A percentile compares a stretch with the other conserved stretches of the same genome.
phyloP scores from a whole-genome alignment of 2,113 vertebrate species.

The Heterochromis multidens region DNA sequence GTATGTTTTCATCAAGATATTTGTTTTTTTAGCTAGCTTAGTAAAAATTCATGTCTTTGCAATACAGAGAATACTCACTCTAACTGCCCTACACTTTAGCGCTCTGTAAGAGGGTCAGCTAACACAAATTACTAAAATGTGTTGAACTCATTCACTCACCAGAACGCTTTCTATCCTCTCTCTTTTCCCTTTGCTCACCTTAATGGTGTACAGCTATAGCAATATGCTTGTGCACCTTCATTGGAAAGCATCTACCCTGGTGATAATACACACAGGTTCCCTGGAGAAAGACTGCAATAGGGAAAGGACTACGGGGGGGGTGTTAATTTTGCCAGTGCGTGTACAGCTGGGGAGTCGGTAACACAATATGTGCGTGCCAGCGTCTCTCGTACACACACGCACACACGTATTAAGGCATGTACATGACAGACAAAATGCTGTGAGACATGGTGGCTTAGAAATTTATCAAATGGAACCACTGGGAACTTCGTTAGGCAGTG shows the following conservation, averaged over 20 bases:
- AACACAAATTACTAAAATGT: background rate
- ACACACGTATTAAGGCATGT: slow-evolving; percentile 12
- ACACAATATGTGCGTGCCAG: background rate
- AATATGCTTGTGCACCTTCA: background rate
- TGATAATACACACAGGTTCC: background rate
- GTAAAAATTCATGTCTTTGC: background rate
- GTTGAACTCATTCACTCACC: background rate
- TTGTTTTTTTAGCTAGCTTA: background rate
- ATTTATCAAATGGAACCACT: slow-evolving; percentile 63
- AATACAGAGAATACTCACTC: background rate
- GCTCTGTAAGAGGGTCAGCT: background rate
- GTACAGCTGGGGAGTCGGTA: background rate
- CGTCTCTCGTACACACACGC: background rate
- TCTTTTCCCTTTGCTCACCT: background rate
- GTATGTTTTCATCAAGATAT: background rate
- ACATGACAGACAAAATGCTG: background rate
- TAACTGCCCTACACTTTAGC: background rate
- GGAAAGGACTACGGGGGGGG: background rate
- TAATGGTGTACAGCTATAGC: background rate
- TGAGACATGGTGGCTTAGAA: slow-evolving; percentile 49
- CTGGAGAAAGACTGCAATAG: background rate
- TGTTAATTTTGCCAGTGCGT: background rate
- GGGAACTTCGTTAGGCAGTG: slow-evolving; percentile 59
- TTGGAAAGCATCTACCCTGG: background rate
- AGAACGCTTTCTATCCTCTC: background rate